phyloP scores from a whole-genome alignment of 2,888 invertebrate genomes.

The Monoplex corrugatus region DNA sequence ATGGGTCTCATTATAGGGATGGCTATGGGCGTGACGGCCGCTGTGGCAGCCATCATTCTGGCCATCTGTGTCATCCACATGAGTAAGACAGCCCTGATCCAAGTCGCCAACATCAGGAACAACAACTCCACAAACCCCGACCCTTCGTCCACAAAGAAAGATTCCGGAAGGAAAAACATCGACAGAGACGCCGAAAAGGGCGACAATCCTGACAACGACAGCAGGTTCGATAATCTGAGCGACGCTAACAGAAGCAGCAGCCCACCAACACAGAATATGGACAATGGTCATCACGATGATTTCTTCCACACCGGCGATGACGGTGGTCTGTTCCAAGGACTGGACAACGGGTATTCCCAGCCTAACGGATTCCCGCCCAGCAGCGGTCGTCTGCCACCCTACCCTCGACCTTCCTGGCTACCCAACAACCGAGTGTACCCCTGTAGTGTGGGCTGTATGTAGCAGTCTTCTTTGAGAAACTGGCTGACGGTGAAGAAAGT shows the following conservation, averaged over 20 bases:
- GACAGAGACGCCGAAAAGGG: not conserved
- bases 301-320: too few relatives aligned
- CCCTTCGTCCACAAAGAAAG: not conserved
- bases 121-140: not conserved
- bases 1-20: constrained; percentile 51
- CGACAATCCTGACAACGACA: not conserved
- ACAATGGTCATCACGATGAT: too few relatives aligned
- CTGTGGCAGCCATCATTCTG: constrained; percentile 17
- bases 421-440: not conserved
- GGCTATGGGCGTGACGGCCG: constrained; percentile 46
- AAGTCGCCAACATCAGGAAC: not conserved
- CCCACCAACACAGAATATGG: too few relatives aligned
- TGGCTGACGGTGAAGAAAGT: too few relatives aligned
- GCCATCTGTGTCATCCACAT: constrained; percentile 41
- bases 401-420: not conserved
- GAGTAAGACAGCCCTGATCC: not conserved
- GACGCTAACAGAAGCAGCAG: too few relatives aligned
- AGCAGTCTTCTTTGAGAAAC: too few relatives aligned
- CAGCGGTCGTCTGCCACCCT: not conserved
- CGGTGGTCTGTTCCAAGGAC: too few relatives aligned
- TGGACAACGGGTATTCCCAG: not conserved
- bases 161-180: not conserved
- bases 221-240: not conserved
- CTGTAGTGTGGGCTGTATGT: not conserved
- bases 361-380: not conserved